Base-by-base conservation (phyloP, 1,140 invertebrate species). In the Cryptotermes secundus region DNA sequence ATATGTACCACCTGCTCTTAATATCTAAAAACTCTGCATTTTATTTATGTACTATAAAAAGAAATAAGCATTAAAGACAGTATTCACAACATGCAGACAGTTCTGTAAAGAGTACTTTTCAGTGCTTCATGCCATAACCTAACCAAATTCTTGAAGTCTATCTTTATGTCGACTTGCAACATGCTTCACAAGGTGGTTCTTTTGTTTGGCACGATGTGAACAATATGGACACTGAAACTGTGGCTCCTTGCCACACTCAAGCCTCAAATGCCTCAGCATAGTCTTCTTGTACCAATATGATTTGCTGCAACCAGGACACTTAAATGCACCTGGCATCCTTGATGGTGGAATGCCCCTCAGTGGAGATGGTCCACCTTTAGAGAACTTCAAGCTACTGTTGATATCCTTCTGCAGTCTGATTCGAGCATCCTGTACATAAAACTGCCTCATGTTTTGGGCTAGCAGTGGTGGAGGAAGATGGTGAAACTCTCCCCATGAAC, bases 111-210 rank as follows among this genome's bases (percentile, higher is more conserved):
- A 24, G 26, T 19, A 59, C 24, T 59, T 59, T 19, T 7, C 16
- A n/a, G 3, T 19, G 14, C 45, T 49, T 19, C 16, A 49, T 49
- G 45, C 14, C 45, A 72, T n/a, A 72, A n/a, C 26, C 6, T 31
- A 72, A 26, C 3, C 53, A 59, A 1, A 1, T 72, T 72, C 59
- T 14, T 72, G 14, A 72, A 72, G 6, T 10, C 26, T 26, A 72
- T 38, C 42, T 19, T 85, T 85, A 72, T 86, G 85, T 38, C 53
- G 79, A 35, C 83, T 83, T 7, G 31, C 95, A 94, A 96, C 95
- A 89, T 96, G 95, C 80, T 95, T 93, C 59, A 94, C 95, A 87
- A 96, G 96, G 90, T 96, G 95, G 94, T 95, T 96, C 91, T 96
- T 96, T 88, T 83, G 86, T 34, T 83, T 83, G 49, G 80, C 72